These are phyloP conservation scores for Ispidina picta DNA, from an alignment of 2,797 vertebrate species.

Conservation along the genomic window DNA sequence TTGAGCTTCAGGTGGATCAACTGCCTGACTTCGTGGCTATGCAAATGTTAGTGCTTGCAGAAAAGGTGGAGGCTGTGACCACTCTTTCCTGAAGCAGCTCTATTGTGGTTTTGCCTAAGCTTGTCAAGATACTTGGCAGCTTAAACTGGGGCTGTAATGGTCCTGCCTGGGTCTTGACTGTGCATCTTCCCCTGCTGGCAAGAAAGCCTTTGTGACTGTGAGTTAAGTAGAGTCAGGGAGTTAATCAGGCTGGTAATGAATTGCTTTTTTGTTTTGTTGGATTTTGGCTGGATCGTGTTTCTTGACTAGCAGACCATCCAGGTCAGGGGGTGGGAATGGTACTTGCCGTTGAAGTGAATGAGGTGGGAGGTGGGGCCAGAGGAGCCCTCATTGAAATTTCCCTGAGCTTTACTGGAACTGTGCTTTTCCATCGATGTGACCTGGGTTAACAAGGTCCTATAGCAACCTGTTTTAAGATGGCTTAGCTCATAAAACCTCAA, in stretches of 20 bases:
- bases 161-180: not conserved
- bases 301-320: not conserved
- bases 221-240: not conserved
- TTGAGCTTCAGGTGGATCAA: not conserved
- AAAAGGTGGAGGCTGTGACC: not conserved
- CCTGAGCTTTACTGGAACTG: not conserved
- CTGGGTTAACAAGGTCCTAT: not conserved
- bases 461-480: not conserved
- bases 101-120: not conserved
- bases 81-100: slow-evolving; percentile 9
- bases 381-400: not conserved
- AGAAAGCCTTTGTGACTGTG: not conserved
- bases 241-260: not conserved
- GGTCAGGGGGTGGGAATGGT: not conserved
- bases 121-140: not conserved
- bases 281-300: not conserved
- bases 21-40: not conserved
- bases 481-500: not conserved
- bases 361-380: not conserved
- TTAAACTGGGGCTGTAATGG: not conserved
- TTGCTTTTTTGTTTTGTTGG: not conserved
- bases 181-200: not conserved
- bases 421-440: not conserved
- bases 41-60: not conserved
- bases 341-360: not conserved